Evolutionary conservation across 2,113 vertebrate genomes (phyloP), one percentile per base, ranked within the genome.

Genomic region (Romanogobio albipinnatus): DNA sequence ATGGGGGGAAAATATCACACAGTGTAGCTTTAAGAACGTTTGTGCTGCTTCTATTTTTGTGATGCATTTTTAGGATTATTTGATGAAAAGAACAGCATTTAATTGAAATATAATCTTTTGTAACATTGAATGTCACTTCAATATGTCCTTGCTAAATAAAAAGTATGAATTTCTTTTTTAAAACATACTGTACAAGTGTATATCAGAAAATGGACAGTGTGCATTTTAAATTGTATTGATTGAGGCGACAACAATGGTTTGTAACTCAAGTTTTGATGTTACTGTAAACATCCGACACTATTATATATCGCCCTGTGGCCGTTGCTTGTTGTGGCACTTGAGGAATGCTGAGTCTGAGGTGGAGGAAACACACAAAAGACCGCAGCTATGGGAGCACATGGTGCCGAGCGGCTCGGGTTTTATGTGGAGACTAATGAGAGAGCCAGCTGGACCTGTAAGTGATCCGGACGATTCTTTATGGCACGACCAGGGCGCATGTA

Each of bases 381-480:
- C 17, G 53, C 53, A 56, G 53, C 17, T 56, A 3, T 86, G 85
- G 87, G 91, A 92, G 90, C 90, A 91, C 86, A 68, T 85, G 76
- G 68, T 83, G 90, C 84, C 87, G 85, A 85, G 86, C 26, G 22
- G 88, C 87, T 90, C 84, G 76, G 78, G 86, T 91, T 91, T 92
- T 87, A 91, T 82, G 82, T 76, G 85, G 81, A 82, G 86, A 90
- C 88, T 92, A 88, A 92, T 90, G 86, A 91, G 76, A 88, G 89
- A 89, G 81, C 86, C 91, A 92, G 91, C 88, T 90, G 93, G 87
- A 87, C 71, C 86, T 61, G 86, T 29, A 90, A 92, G 90, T 66
- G 86, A 91, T 89, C 88, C 88, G 45, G 84, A 82, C 64, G 81
- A 53, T 76, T 88, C 70, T 70, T 82, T 88, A 81, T 49, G 61